Evolutionary conservation across 1,140 invertebrate species (phyloP).

Genomic region (Drosophila lowei): DNA sequence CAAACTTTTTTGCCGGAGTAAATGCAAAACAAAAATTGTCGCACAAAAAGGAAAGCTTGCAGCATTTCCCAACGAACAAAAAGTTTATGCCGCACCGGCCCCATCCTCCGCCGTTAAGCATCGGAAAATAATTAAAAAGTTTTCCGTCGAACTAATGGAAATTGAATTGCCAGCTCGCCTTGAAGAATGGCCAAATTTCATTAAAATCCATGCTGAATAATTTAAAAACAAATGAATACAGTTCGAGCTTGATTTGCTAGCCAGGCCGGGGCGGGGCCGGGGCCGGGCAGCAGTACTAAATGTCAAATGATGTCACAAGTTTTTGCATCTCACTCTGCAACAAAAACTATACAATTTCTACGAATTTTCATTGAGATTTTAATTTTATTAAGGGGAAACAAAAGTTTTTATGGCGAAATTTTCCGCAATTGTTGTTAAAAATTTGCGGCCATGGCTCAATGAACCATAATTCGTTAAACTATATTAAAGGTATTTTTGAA

Average conservation of each 20-base stretch:
- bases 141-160: slow-evolving; percentile 67
- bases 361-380: no score
- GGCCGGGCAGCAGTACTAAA: slow-evolving; percentile 13
- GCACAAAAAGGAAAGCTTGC: slow-evolving; percentile 35
- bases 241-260: not conserved
- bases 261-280: not conserved
- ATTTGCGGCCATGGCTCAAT: not conserved
- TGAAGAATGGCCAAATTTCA: slow-evolving; percentile 34
- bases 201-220: slow-evolving; percentile 58
- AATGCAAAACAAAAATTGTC: slow-evolving; percentile 52
- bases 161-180: slow-evolving; percentile 48
- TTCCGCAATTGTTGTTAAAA: not conserved
- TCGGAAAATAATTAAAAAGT: slow-evolving; percentile 80
- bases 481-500: not conserved
- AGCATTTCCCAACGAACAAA: slow-evolving; percentile 44
- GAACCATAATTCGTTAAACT: slow-evolving; percentile 12
- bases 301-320: slow-evolving; percentile 18
- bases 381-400: not conserved
- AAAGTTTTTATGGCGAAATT: not conserved
- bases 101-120: slow-evolving; percentile 46
- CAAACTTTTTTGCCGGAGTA: slow-evolving; percentile 44
- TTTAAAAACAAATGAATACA: slow-evolving; percentile 38
- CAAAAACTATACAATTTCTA: no score
- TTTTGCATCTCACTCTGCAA: not conserved
- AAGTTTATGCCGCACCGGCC: slow-evolving; percentile 8